Percentiles rank a stretch among this genome's conserved stretches.
These are phyloP conservation scores for Rhodinocichla rosea DNA, from an alignment of 2,113 vertebrate genomes.

Conservation along the genomic window DNA sequence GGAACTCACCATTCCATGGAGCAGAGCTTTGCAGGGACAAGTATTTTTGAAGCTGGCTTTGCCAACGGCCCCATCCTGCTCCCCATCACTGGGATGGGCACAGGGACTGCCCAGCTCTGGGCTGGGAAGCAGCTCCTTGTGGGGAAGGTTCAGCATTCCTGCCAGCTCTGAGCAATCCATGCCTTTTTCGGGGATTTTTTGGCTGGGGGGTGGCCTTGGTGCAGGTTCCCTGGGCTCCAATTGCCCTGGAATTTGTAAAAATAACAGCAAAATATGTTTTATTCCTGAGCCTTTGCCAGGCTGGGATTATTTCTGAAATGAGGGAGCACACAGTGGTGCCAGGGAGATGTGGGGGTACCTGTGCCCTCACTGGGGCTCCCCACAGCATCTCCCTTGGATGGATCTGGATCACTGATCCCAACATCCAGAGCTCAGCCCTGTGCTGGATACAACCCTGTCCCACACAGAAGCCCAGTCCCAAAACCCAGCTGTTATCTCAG, in stretches of 20 bases:
- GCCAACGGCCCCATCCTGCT: neutral
- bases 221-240: neutral
- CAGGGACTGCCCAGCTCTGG: neutral
- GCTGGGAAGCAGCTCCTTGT: neutral
- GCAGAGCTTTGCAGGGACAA: neutral
- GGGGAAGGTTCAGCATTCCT: neutral
- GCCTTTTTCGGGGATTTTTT: neutral
- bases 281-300: neutral
- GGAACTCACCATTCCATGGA: accelerated
- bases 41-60: accelerated
- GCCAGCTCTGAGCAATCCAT: neutral
- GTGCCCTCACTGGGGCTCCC: accelerated
- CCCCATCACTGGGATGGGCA: neutral
- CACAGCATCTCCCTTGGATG: neutral
- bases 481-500: neutral
- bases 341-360: neutral
- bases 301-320: neutral
- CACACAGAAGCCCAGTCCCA: neutral
- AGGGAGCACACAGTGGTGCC: accelerated
- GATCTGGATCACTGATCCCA: neutral
- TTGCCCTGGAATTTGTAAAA: neutral
- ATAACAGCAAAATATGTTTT: neutral
- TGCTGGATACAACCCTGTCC: neutral
- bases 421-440: neutral
- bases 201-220: neutral